Base-by-base conservation (phyloP, 2,797 vertebrate genomes). In the Paguma larvata region DNA sequence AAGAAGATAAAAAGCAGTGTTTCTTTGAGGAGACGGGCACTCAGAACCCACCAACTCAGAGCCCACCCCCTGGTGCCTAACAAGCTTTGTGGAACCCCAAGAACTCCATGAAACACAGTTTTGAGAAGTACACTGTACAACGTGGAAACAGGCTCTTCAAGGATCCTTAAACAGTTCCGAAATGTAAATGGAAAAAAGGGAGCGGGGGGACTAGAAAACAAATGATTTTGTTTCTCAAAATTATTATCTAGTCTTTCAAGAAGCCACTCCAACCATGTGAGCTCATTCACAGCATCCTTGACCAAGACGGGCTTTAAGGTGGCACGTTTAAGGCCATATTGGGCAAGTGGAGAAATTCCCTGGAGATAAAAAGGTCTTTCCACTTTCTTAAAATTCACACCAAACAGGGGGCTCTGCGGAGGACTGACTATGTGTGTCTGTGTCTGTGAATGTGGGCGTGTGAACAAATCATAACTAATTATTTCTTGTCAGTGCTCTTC, bases 141-240 rank as follows among this genome's bases (percentile, higher is more conserved):
- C 3, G 70, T 25, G 21, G 25, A 91, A 67, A 18, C 2, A 70
- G 21, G 78, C 9, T 32, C 34, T 83, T 63, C 92, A 30, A 77
- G 78, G 51, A 93, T 73, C n/a, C 48, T 77, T 46, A 87, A 75
- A 78, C 15, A 72, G 85, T 62, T 94, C 93, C 70, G 85, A 91
- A 85, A 25, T 59, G 5, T 73, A 91, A 82, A 41, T n/a, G 19
- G 32, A 21, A 10, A 5, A 84, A 83, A 0, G 56, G 56, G 56
- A 21, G 21, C 5, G 7, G 19, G 30, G 0, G 18, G 91, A 68
- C 72, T 65, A 70, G 79, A 93, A 86, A 46, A 41, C 41, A 56
- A 56, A 8, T 1, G 13, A 51, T n/a, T 38, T 38, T 38, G 23
- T 18, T 75, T 78, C 56, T 89, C 51, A 90, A 86, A 85, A 87